These are phyloP conservation scores for Oxyscelio sp. DNA, from an alignment of 2,888 invertebrate genomes.

Conservation along the genomic window DNA sequence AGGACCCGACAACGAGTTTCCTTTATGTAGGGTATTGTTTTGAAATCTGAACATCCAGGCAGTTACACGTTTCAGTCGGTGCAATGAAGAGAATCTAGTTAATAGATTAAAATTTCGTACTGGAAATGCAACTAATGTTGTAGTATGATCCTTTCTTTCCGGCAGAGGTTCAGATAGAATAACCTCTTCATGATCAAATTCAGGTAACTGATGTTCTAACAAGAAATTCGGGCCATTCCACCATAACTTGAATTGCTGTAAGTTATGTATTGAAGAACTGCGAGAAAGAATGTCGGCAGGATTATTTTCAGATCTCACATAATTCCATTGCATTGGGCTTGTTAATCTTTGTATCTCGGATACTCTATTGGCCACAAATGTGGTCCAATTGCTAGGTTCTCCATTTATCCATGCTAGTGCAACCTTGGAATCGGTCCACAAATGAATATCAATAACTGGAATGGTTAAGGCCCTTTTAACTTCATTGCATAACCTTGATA, in stretches of 20 bases:
- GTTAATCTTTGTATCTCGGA: slow-evolving; percentile 27
- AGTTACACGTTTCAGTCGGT: neutral
- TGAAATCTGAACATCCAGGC: neutral
- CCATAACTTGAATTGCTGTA: too few relatives aligned
- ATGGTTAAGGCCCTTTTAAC: neutral
- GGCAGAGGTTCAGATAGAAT: too few relatives aligned
- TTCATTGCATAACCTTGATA: neutral
- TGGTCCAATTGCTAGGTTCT: neutral
- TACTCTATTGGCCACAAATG: slow-evolving; percentile 10
- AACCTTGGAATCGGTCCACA: neutral
- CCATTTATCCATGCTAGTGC: neutral
- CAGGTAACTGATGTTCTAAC: too few relatives aligned
- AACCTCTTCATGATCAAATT: too few relatives aligned
- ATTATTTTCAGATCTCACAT: slow-evolving; percentile 34
- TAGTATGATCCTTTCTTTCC: too few relatives aligned
- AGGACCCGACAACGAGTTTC: neutral
- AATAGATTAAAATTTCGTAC: slow-evolving; percentile 41
- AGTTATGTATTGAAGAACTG: too few relatives aligned
- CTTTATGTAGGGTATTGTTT: neutral
- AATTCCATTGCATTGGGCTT: neutral
- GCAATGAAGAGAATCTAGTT: neutral
- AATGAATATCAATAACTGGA: slow-evolving; percentile 1
- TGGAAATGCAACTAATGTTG: too few relatives aligned
- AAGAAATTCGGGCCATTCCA: too few relatives aligned
- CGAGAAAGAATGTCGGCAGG: slow-evolving; percentile 42